A percentile compares a stretch with the other conserved stretches of the same genome.
Evolutionary conservation across 1,140 invertebrate species (phyloP).

Genomic region (Prorops nasuta): DNA sequence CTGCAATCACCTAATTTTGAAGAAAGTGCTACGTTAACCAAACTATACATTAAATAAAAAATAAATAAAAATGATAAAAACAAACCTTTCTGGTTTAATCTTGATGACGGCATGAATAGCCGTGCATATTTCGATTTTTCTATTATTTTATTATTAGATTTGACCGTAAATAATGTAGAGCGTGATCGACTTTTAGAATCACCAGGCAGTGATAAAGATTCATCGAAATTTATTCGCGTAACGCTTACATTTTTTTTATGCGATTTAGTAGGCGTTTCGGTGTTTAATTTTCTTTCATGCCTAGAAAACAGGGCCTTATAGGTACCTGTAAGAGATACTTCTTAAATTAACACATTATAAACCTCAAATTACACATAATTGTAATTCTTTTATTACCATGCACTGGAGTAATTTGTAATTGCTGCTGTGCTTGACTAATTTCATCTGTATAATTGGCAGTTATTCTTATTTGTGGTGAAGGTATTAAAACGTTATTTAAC

Average conservation of each 20-base stretch:
- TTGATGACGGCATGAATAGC: neutral
- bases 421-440: constrained; percentile 19
- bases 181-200: neutral
- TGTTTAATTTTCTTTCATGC: constrained; percentile 21
- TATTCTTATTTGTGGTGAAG: constrained; percentile 38
- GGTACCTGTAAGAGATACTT: constrained; percentile 19
- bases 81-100: constrained; percentile 1
- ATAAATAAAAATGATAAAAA: constrained; percentile 5
- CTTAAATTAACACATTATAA: neutral
- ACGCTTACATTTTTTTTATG: constrained; percentile 25
- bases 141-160: neutral
- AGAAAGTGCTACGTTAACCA: too few relatives aligned
- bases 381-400: constrained; percentile 33
- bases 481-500: constrained; percentile 30
- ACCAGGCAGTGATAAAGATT: constrained; percentile 24
- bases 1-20: constrained; percentile 28
- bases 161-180: neutral
- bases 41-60: too few relatives aligned
- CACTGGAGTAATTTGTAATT: constrained; percentile 37
- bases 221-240: constrained; percentile 40
- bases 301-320: constrained; percentile 40
- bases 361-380: constrained; percentile 3
- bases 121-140: neutral
- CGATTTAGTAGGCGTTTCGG: constrained; percentile 1
- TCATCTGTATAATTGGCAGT: constrained; percentile 18